Evolutionary conservation across 2,113 vertebrate genomes (phyloP).

Genomic region (Lipophrys pholis): DNA sequence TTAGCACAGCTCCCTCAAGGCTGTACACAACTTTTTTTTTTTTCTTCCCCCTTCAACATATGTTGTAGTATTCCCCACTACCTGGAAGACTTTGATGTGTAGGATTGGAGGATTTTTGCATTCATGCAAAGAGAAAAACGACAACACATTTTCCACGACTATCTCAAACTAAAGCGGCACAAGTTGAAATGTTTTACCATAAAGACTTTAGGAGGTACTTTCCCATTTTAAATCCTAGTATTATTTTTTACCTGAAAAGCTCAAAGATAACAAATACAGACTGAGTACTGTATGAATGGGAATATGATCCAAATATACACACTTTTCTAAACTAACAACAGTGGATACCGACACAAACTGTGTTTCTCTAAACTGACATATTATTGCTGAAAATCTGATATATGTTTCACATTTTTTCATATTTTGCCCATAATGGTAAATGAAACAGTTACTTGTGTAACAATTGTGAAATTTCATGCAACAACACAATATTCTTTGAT

Average conservation of each 20-base stretch:
- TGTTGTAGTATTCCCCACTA: not conserved
- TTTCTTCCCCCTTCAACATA: not conserved
- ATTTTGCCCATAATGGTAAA: no score
- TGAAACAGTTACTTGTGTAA: no score
- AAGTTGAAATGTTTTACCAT: not conserved
- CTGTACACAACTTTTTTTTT: conserved; percentile 13
- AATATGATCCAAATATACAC: no score
- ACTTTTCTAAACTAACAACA: not conserved
- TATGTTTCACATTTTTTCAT: no score
- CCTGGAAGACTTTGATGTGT: conserved; percentile 7
- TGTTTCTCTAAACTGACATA: not conserved
- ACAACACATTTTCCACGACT: not conserved
- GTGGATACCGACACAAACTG: not conserved
- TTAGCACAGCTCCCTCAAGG: not conserved
- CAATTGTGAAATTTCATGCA: no score
- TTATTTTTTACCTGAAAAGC: not conserved
- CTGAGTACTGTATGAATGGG: no score
- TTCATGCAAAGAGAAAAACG: conserved; percentile 3
- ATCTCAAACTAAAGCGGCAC: conserved; percentile 1
- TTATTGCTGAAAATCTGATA: not conserved
- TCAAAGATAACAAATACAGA: no score
- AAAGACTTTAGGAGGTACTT: not conserved
- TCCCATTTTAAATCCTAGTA: not conserved
- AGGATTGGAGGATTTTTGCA: not conserved
- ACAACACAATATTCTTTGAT: no score